Evolutionary conservation across 2,797 vertebrate genomes (phyloP).

Genomic region (Presbytis comata): DNA sequence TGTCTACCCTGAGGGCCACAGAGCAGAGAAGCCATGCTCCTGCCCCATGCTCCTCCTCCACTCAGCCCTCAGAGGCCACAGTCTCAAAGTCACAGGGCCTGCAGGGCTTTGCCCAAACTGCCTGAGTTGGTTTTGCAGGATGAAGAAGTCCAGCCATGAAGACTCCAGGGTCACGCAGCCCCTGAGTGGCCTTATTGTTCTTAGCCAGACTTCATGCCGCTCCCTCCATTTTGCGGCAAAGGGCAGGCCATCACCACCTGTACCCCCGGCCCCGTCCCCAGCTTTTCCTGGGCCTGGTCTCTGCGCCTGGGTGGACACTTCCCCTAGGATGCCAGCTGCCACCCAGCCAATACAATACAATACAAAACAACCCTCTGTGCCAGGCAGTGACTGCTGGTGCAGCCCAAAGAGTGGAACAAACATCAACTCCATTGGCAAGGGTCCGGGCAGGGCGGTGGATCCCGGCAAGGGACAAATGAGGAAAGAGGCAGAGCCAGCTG

Average conservation of each 20-base stretch:
- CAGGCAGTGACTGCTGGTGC: conserved; percentile 45
- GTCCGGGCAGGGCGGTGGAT: not conserved
- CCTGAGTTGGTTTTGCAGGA: not conserved
- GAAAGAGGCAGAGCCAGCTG: not conserved
- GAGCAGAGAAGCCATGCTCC: not conserved
- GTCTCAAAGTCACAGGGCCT: not conserved
- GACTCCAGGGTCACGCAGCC: not conserved
- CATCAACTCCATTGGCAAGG: not conserved
- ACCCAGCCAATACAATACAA: not conserved
- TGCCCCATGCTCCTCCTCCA: too few relatives aligned
- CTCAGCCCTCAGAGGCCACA: not conserved
- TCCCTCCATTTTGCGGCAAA: not conserved
- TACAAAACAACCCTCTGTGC: conserved; percentile 11
- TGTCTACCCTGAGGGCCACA: not conserved
- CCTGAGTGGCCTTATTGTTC: not conserved
- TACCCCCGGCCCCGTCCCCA: not conserved
- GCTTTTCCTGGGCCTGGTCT: not conserved
- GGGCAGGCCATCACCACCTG: not conserved
- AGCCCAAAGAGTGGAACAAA: conserved; percentile 1
- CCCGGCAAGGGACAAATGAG: not conserved
- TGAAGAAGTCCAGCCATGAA: not conserved
- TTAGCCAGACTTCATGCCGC: not conserved
- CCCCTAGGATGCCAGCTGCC: conserved; percentile 47
- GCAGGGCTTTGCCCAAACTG: not conserved
- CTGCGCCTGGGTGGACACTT: not conserved